Base-by-base conservation (phyloP, 2,113 vertebrate species). In the Catharus bicknelli region DNA sequence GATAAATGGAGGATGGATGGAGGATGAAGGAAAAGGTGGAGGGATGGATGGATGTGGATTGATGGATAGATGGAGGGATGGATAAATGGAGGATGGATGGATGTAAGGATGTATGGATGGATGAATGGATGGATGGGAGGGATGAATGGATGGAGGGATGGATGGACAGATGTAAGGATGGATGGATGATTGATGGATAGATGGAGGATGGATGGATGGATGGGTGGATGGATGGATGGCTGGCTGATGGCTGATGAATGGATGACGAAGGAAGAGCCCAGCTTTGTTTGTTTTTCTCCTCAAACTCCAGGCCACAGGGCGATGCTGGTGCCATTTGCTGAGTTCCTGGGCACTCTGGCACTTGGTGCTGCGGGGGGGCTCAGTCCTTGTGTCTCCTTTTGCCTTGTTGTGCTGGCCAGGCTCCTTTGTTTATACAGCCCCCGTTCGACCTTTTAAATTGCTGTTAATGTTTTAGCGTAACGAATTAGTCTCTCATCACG, bases 401-500 rank as follows among this genome's bases (percentile, higher is more conserved):
- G 95, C 98, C 83, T 83, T 97, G 97, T 98, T 97, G 94, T 97
- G 90, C 90, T 96, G 97, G 96, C 94, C 95, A 1, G 68, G 69
- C 97, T 98, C 97, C 97, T 98, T 98, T 98, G 98, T 98, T 98
- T 98, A 97, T 97, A 96, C 97, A 97, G 98, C 97, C 98, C 96
- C 95, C 85, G 83, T 96, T 98, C 98, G 99, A 99, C 99, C 99
- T 98, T 98, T 98, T 98, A 99, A 99, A 99, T 99, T 99, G 98
- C 98, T 98, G 98, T 99, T 99, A 99, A 99, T 99, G 99, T 99
- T 99, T 99, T 99, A 99, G 99, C 99, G 98, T 98, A 98, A 98
- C 98, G 98, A 99, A 99, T 99, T 99, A 99, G 99, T 98, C 99
- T 99, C 99, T 99, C 98, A 99, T 99, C 99, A 99, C 98, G 98